Evolutionary conservation across 1,140 invertebrate species (phyloP).

Genomic region (Aphis gossypii): DNA sequence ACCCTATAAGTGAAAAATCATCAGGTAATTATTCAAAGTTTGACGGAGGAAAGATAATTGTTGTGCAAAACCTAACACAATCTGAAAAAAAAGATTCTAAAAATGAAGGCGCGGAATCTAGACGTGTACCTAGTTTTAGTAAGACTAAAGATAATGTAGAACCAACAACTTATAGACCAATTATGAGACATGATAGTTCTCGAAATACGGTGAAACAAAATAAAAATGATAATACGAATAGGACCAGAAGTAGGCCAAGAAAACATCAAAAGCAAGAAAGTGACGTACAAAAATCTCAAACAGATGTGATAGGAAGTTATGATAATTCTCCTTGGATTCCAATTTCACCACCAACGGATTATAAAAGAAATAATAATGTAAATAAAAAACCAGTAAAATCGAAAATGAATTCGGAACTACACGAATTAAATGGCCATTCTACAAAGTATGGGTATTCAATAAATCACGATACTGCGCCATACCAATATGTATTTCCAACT

Average conservation of each 20-base stretch:
- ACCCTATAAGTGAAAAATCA: conserved; percentile 20
- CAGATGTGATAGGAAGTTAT: conserved; percentile 38
- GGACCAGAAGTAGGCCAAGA: conserved; percentile 23
- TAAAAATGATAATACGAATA: conserved; percentile 28
- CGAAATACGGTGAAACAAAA: background rate
- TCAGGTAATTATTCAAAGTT: conserved; percentile 37
- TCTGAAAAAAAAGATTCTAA: conserved; percentile 21
- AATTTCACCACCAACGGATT: conserved; percentile 49
- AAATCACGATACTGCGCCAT: conserved; percentile 29
- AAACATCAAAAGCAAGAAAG: background rate
- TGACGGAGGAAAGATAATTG: conserved; percentile 17
- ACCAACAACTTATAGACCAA: conserved; percentile 45
- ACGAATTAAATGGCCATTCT: conserved; percentile 21
- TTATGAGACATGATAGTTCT: background rate
- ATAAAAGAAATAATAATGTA: background rate
- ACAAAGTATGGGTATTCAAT: conserved; percentile 43
- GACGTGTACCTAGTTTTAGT: conserved; percentile 27
- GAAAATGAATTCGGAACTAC: conserved; percentile 19
- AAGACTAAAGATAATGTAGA: conserved; percentile 49
- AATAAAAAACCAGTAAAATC: conserved; percentile 39
- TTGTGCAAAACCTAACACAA: conserved; percentile 28
- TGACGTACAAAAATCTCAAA: conserved; percentile 17
- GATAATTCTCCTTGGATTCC: conserved; percentile 59
- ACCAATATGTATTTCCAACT: conserved; percentile 35
- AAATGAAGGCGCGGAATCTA: conserved; percentile 37